Evolutionary conservation across 2,113 vertebrate genomes (phyloP).

Genomic region (Butorides virescens): DNA sequence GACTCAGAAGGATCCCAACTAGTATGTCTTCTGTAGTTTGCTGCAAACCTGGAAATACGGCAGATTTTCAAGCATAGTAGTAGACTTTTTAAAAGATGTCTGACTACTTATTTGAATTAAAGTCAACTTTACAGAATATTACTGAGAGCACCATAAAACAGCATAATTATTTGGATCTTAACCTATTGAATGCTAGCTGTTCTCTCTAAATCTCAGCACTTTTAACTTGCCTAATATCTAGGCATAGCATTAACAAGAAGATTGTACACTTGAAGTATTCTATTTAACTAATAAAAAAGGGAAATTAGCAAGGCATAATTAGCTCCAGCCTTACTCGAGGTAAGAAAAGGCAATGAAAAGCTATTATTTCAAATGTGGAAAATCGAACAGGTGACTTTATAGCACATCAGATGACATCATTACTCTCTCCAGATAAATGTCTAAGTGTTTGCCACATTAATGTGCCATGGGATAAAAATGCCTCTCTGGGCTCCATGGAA

Average conservation of each 20-base stretch:
- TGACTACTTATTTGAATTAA: background rate
- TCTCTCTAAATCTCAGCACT: background rate
- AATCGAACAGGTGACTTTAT: conserved; percentile 64
- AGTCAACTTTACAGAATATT: background rate
- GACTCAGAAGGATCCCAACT: background rate
- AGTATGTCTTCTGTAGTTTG: background rate
- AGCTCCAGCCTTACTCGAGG: background rate
- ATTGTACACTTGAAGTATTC: background rate
- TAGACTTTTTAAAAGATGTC: background rate
- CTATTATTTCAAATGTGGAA: conserved; percentile 50
- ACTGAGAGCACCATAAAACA: background rate
- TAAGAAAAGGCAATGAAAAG: conserved; percentile 50
- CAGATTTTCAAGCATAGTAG: background rate
- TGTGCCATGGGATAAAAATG: conserved; percentile 67
- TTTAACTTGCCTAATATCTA: background rate
- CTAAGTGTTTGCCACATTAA: conserved; percentile 69
- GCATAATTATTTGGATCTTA: background rate
- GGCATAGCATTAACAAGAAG: background rate
- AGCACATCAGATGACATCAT: conserved; percentile 68
- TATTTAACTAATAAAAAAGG: conserved; percentile 44
- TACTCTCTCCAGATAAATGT: conserved; percentile 65
- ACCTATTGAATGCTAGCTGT: background rate
- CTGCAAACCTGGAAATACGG: background rate
- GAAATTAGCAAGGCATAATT: conserved; percentile 30
- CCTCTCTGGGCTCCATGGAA: conserved; percentile 59